Evolutionary conservation across 2,888 invertebrate species (phyloP).

Genomic region (Pelosia muscerda): DNA sequence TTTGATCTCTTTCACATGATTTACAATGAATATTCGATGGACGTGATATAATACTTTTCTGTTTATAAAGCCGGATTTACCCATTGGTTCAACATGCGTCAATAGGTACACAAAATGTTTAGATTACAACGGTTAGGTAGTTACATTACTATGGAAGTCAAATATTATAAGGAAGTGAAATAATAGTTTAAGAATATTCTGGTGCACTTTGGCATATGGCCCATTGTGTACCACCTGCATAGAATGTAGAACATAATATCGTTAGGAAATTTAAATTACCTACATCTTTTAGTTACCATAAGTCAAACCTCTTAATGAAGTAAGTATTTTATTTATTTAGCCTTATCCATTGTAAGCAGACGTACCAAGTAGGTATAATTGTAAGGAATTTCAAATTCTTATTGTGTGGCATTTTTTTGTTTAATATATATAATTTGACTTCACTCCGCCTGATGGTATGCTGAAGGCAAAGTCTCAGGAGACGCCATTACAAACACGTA

Average conservation of each 20-base stretch:
- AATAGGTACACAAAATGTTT: background rate
- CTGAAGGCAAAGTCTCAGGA: too few species aligned
- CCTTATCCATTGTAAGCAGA: too few species aligned
- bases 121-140: background rate
- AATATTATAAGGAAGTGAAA: background rate
- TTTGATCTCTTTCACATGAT: background rate
- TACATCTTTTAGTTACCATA: too few species aligned
- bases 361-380: too few species aligned
- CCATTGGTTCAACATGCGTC: background rate
- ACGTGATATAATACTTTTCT: background rate
- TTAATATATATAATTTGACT: too few species aligned
- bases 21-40: background rate
- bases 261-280: too few species aligned
- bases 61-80: background rate
- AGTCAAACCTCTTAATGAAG: too few species aligned
- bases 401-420: too few species aligned
- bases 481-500: too few species aligned
- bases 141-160: background rate
- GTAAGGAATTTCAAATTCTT: too few species aligned
- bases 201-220: background rate
- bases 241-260: background rate
- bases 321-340: too few species aligned
- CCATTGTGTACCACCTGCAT: background rate
- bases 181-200: background rate
- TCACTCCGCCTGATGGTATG: too few species aligned